Conservation (phyloP, 2,888 invertebrate species). For the Caenorhabditis becei region DNA sequence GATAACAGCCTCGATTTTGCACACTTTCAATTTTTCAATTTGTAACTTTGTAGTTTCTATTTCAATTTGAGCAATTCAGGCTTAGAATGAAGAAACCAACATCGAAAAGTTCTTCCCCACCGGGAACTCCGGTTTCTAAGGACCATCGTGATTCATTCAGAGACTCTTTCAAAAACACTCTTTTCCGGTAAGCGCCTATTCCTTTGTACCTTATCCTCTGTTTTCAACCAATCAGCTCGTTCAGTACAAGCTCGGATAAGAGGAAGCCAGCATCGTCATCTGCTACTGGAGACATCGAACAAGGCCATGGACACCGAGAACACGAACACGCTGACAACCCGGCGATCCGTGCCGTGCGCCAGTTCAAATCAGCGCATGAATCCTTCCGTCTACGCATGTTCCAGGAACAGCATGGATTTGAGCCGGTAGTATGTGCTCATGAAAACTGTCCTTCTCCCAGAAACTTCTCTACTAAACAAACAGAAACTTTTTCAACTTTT, state of each 20-base stretch:
- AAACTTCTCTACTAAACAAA: constrained; percentile 38
- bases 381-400: constrained; percentile 79
- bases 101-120: constrained; percentile 64
- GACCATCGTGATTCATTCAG: constrained; percentile 67
- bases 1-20: no score
- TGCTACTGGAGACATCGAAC: constrained; percentile 32
- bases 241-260: constrained; percentile 63
- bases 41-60: background rate
- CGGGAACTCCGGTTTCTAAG: constrained; percentile 65
- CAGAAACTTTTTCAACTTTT: constrained; percentile 8
- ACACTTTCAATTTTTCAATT: constrained; percentile 17
- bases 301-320: constrained; percentile 44
- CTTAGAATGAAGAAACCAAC: constrained; percentile 57
- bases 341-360: constrained; percentile 57
- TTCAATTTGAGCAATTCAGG: constrained; percentile 28
- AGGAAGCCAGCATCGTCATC: constrained; percentile 40
- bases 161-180: constrained; percentile 54
- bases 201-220: no score
- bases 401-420: constrained; percentile 74
- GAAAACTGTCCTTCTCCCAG: constrained; percentile 18
- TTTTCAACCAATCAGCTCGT: constrained; percentile 43
- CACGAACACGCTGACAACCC: constrained; percentile 51
- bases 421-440: constrained; percentile 69
- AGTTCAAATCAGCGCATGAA: constrained; percentile 77
- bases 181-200: constrained; percentile 37